Evolutionary conservation across 2,113 vertebrate genomes (phyloP), one percentile per base, ranked within the genome.

Genomic region (Rhinolophus ferrumequinum): DNA sequence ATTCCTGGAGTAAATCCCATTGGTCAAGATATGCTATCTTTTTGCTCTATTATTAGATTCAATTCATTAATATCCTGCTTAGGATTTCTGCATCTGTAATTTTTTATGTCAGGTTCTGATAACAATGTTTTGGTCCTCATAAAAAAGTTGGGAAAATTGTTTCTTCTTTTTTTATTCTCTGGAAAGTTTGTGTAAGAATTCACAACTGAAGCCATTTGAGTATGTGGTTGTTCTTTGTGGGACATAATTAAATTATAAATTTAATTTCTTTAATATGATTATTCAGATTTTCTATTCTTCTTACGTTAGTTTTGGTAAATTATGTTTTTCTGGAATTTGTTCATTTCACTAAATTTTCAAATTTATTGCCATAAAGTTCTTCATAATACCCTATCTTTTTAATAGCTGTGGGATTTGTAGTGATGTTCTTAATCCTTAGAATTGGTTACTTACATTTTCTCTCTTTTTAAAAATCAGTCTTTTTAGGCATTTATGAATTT

Each of bases 281-380:
- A 70, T 81, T 70, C 44, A 70, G 24, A 33, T 54, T 76, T 84
- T 75, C 28, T 58, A 9, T 38, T 95, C 35, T 38, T 81, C 47
- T 50, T 50, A 41, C 35, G 70, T 83, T 28, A 87, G 21, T 66
- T 96, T 88, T 84, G 82, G 15, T 90, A 56, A 92, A 52, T 21
- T 52, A 30, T 66, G 6, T 80, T 93, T 60, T 58, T 21, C 56
- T 60, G 64, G 19, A 69, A 90, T 87, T 73, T 86, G 18, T 69
- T 85, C 28, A 86, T 69, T 90, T 87, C 50, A 67, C 50, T 70
- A 58, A 64, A 77, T 56, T 94, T 93, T 89, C 89, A 95, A 73
- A 50, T 95, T 79, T 92, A 58, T 85, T 73, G 4, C 18, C 50
- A 16, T 52, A 62, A 22, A 69, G 13, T 67, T 75, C 44, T 91